Evolutionary conservation across 2,888 invertebrate species (phyloP).

Genomic region (Mantis religiosa): DNA sequence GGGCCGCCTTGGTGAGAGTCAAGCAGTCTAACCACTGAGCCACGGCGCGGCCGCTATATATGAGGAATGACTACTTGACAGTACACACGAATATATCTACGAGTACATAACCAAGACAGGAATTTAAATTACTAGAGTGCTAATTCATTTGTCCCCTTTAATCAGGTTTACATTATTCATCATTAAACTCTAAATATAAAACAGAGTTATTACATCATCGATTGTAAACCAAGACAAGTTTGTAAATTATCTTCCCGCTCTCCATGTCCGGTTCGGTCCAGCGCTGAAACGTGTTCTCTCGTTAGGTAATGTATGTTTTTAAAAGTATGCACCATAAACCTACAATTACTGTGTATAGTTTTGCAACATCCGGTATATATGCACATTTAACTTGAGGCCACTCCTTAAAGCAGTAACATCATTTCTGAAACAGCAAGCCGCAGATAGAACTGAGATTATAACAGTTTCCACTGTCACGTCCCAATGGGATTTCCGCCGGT

Average conservation of each 20-base stretch:
- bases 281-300: neutral
- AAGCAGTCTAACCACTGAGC: too few species aligned
- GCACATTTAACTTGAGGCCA: neutral
- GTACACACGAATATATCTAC: too few species aligned
- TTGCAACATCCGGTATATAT: neutral
- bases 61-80: too few species aligned
- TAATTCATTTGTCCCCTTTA: too few species aligned
- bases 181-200: too few species aligned
- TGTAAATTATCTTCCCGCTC: neutral
- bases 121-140: too few species aligned
- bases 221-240: neutral
- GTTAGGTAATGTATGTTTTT: neutral
- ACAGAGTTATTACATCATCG: neutral
- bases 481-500: neutral
- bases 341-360: neutral
- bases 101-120: too few species aligned
- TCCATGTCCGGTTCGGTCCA: neutral
- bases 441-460: neutral
- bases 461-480: neutral
- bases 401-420: neutral
- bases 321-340: neutral
- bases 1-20: too few species aligned
- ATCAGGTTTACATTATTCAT: too few species aligned
- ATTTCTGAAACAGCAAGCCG: neutral
- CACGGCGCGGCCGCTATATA: too few species aligned